phyloP scores from a whole-genome alignment of 2,888 invertebrate species.

The Entomobrya proxima region DNA sequence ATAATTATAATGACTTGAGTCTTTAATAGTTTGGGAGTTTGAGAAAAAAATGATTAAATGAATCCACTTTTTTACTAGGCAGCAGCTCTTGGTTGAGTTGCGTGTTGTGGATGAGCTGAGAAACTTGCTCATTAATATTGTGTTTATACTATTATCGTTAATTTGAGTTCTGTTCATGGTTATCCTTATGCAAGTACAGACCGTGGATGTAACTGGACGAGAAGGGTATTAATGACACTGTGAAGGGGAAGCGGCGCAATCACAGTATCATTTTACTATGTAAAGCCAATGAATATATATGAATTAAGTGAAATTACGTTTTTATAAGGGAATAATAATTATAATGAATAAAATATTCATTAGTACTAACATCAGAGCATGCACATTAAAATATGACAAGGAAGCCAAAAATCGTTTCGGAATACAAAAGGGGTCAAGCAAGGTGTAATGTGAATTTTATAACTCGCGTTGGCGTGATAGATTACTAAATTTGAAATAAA shows the following conservation, averaged over 20 bases:
- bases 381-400: too few species aligned
- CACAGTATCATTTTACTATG: too few species aligned
- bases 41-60: slow-evolving; percentile 55
- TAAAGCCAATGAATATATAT: too few species aligned
- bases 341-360: too few species aligned
- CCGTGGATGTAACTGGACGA: neutral
- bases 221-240: neutral
- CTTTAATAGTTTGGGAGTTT: slow-evolving; percentile 34
- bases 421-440: too few species aligned
- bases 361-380: too few species aligned
- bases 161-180: slow-evolving; percentile 16
- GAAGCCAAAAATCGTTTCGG: too few species aligned
- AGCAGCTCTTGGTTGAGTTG: neutral
- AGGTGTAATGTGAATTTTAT: too few species aligned
- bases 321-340: too few species aligned
- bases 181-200: slow-evolving; percentile 10
- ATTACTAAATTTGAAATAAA: neutral
- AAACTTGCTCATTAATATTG: slow-evolving; percentile 57
- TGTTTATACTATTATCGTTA: slow-evolving; percentile 42
- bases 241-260: too few species aligned
- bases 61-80: slow-evolving; percentile 57
- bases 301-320: too few species aligned
- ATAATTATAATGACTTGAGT: slow-evolving; percentile 42
- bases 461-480: slow-evolving; percentile 50
- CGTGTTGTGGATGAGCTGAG: slow-evolving; percentile 18